Conservation (phyloP, 2,888 invertebrate species). For the Limnephilus rhombicus region DNA sequence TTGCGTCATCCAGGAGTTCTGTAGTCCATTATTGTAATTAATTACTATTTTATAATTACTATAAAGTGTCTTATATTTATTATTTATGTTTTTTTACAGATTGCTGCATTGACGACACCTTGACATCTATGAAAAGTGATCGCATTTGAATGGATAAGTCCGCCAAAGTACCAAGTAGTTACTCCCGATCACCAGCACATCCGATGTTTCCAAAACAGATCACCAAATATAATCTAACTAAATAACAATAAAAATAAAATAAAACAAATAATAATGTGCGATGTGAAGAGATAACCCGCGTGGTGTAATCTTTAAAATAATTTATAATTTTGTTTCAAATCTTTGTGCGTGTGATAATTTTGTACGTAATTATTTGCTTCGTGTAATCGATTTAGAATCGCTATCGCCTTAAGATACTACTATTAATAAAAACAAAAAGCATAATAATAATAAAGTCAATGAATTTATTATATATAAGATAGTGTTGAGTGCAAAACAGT, state of each 20-base stretch:
- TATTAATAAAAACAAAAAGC: neutral
- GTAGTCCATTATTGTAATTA: no score
- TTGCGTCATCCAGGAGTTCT: no score
- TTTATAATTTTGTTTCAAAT: conserved; percentile 30
- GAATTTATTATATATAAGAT: neutral
- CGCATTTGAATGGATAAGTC: conserved; percentile 10
- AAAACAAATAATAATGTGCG: conserved; percentile 33
- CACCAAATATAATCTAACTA: neutral
- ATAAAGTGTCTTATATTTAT: neutral
- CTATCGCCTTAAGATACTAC: neutral
- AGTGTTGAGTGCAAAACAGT: neutral
- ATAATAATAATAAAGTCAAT: neutral
- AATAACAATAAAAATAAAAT: neutral
- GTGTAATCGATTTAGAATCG: neutral
- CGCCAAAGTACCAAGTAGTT: neutral
- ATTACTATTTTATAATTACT: no score
- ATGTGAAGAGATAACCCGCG: conserved; percentile 55
- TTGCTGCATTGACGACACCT: neutral
- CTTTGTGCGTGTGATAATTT: neutral
- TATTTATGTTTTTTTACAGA: neutral
- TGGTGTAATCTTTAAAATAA: conserved; percentile 25
- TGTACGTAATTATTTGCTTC: neutral
- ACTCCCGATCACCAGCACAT: neutral
- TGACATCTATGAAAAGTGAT: neutral
- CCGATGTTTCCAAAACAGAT: neutral